Conservation (phyloP, 1,140 invertebrate genomes). For the Prorops nasuta region DNA sequence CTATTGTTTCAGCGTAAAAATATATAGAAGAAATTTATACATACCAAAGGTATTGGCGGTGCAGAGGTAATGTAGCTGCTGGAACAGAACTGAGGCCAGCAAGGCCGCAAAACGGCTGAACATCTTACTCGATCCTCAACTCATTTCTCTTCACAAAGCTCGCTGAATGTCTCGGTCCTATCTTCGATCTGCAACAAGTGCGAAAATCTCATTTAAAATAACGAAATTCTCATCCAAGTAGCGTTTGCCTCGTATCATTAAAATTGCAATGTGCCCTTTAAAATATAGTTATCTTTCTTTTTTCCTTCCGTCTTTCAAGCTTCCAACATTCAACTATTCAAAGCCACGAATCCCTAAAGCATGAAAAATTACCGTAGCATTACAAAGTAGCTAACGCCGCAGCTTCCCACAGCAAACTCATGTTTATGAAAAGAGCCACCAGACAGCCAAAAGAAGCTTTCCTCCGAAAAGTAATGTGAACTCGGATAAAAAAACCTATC, state of each 20-base stretch:
- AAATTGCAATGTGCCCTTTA: neutral
- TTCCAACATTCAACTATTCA: too few relatives aligned
- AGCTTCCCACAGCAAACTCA: too few relatives aligned
- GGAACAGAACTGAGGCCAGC: slow-evolving; percentile 49
- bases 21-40: too few relatives aligned
- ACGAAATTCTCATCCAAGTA: neutral
- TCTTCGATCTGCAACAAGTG: slow-evolving; percentile 1
- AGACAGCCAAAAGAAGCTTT: too few relatives aligned
- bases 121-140: slow-evolving; percentile 49
- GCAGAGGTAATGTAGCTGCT: slow-evolving; percentile 33
- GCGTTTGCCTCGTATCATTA: neutral
- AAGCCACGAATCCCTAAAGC: too few relatives aligned
- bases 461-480: too few relatives aligned
- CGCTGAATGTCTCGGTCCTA: neutral
- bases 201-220: neutral
- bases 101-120: slow-evolving; percentile 46
- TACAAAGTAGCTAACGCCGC: too few relatives aligned
- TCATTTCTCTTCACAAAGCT: slow-evolving; percentile 43
- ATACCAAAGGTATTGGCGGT: slow-evolving; percentile 30
- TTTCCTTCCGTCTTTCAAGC: too few relatives aligned
- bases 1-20: too few relatives aligned
- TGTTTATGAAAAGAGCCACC: too few relatives aligned
- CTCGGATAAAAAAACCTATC: too few relatives aligned
- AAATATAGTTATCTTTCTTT: neutral
- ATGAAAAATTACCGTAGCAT: too few relatives aligned